phyloP scores from a whole-genome alignment of 2,888 invertebrate genomes.

The Apamea monoglypha region DNA sequence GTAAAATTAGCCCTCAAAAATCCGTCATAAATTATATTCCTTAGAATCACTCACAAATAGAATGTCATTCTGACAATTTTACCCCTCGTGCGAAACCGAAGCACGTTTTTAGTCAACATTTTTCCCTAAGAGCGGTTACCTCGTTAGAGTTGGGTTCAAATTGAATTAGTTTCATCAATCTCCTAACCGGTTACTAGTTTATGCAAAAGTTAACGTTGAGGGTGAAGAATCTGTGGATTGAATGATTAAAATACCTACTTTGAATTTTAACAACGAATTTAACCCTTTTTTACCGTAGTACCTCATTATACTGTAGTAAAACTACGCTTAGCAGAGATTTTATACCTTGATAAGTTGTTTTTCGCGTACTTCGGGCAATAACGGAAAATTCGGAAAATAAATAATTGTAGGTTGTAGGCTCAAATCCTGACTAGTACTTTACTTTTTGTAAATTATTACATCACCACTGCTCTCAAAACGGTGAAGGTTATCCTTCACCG shows the following conservation, averaged over 20 bases:
- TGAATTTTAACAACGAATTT: background rate
- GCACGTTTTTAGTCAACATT: slow-evolving; percentile 34
- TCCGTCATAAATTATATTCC: too few relatives aligned
- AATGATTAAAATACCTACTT: slow-evolving; percentile 1
- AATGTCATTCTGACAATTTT: background rate
- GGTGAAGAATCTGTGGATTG: background rate
- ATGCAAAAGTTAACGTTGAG: slow-evolving; percentile 36
- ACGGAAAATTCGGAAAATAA: too few relatives aligned
- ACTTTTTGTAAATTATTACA: background rate
- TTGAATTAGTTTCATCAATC: slow-evolving; percentile 64
- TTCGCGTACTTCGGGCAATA: background rate
- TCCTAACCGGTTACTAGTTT: slow-evolving; percentile 45
- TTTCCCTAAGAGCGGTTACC: slow-evolving; percentile 63
- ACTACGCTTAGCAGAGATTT: background rate
- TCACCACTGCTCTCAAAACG: background rate
- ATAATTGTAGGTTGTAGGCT: background rate
- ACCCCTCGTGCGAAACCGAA: background rate
- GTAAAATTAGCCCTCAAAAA: too few relatives aligned
- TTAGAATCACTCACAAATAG: background rate
- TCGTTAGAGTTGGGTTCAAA: slow-evolving; percentile 69
- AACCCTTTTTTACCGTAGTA: background rate
- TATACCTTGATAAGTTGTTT: background rate
- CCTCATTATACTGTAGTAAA: background rate
- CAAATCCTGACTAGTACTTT: background rate
- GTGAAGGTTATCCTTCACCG: too few relatives aligned